phyloP scores from a whole-genome alignment of 2,797 vertebrate species.

The Euthynnus affinis region DNA sequence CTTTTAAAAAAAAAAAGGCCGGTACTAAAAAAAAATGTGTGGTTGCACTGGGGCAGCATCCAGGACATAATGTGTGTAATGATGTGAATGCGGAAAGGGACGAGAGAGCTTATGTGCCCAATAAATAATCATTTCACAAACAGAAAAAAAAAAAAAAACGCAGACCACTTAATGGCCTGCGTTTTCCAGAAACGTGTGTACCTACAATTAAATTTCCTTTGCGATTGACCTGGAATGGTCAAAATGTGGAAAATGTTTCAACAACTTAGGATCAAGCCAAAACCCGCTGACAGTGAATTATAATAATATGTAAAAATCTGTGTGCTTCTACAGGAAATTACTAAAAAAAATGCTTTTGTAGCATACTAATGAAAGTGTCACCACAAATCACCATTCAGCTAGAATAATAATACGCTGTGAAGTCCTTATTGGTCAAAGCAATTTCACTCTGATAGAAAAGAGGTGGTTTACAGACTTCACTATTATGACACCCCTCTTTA shows the following conservation, averaged over 20 bases:
- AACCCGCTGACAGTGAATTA: conserved; percentile 47
- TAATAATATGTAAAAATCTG: conserved; percentile 35
- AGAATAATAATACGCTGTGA: conserved; percentile 31
- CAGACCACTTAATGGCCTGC: conserved; percentile 47
- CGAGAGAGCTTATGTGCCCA: not conserved
- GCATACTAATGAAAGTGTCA: conserved; percentile 50
- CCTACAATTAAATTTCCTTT: conserved; percentile 58
- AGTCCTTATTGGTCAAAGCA: conserved; percentile 8
- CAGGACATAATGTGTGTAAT: conserved; percentile 28
- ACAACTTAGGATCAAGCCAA: conserved; percentile 37
- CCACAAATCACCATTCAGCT: conserved; percentile 40
- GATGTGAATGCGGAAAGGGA: conserved; percentile 14
- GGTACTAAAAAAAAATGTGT: conserved; percentile 22
- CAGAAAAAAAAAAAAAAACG: conserved; percentile 40
- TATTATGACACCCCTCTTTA: not conserved
- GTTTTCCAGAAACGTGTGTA: conserved; percentile 36
- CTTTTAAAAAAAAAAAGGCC: conserved; percentile 4
- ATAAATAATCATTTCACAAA: conserved; percentile 32
- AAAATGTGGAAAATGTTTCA: conserved; percentile 52
- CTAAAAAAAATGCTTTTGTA: conserved; percentile 45
- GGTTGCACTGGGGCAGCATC: conserved; percentile 16
- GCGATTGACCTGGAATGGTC: conserved; percentile 52
- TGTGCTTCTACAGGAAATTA: conserved; percentile 48
- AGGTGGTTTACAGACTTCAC: conserved; percentile 1
- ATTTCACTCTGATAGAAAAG: conserved; percentile 5